Percentiles rank a stretch among this genome's conserved stretches.
Conservation (phyloP, 2,888 invertebrate species). For the Tinea semifulvella region DNA sequence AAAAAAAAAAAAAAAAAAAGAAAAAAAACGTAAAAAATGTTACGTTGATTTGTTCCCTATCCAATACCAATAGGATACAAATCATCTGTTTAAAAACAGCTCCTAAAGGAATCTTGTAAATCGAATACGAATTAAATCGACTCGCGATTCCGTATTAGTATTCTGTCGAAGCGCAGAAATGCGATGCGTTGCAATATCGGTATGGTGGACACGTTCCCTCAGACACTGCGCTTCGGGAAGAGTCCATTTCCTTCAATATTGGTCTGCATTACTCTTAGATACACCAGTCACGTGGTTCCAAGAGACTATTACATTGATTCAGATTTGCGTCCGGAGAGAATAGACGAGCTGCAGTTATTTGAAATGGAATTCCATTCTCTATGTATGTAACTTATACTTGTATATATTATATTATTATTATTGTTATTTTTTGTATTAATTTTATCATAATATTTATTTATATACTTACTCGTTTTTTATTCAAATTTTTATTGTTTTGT, state of each 20-base stretch:
- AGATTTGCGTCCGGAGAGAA: slow-evolving; percentile 9
- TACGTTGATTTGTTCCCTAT: too few species aligned
- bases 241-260: slow-evolving; percentile 49
- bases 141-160: slow-evolving; percentile 32
- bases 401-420: too few species aligned
- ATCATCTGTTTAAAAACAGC: too few species aligned
- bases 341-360: slow-evolving; percentile 4
- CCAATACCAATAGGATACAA: too few species aligned
- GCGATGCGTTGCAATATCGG: slow-evolving; percentile 30
- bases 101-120: background rate
- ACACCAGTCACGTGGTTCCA: slow-evolving; percentile 10
- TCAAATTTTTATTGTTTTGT: too few species aligned
- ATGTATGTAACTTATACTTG: too few species aligned
- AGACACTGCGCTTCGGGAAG: slow-evolving; percentile 30
- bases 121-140: slow-evolving; percentile 33
- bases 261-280: slow-evolving; percentile 26
- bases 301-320: slow-evolving; percentile 11
- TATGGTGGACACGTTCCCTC: slow-evolving; percentile 38
- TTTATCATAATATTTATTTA: too few species aligned
- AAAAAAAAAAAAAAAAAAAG: too few species aligned
- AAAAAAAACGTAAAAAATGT: too few species aligned
- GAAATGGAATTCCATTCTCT: slow-evolving; percentile 30
- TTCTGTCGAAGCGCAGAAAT: slow-evolving; percentile 27
- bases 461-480: too few species aligned
- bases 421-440: too few species aligned